Conservation (phyloP, 2,888 invertebrate species). For the Rhogogaster chlorosoma region DNA sequence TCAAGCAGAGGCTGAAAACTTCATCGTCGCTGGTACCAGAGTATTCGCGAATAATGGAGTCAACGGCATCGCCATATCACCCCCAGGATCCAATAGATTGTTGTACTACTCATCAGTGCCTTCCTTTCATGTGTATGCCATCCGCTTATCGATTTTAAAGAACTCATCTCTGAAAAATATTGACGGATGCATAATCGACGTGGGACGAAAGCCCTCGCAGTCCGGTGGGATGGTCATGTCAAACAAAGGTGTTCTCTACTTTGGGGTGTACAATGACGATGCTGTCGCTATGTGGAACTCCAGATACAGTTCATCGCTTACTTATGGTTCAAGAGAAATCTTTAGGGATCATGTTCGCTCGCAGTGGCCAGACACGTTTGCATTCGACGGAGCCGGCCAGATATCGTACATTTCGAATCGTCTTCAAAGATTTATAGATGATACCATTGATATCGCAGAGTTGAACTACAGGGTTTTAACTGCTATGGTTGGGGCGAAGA, state of each 20-base stretch:
- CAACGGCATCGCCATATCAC: conserved; percentile 87
- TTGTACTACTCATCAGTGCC: conserved; percentile 86
- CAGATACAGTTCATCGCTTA: conserved; percentile 61
- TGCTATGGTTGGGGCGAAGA: background rate
- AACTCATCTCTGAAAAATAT: conserved; percentile 78
- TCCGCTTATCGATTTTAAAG: conserved; percentile 82
- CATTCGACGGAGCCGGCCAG: background rate
- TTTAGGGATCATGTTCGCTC: background rate
- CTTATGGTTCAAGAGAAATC: background rate
- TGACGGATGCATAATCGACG: conserved; percentile 79
- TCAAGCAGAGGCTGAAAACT: conserved; percentile 80
- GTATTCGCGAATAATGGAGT: conserved; percentile 83
- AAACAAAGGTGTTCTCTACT: conserved; percentile 85
- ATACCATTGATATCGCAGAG: background rate
- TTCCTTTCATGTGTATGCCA: conserved; percentile 84
- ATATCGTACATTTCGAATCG: background rate
- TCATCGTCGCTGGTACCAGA: conserved; percentile 82
- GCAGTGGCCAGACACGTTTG: conserved; percentile 12
- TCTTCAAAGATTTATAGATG: background rate
- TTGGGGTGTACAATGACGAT: conserved; percentile 84
- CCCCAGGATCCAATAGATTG: conserved; percentile 71
- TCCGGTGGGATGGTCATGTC: conserved; percentile 89
- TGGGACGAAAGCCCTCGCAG: conserved; percentile 84
- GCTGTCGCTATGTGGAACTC: conserved; percentile 88
- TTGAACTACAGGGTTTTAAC: background rate